phyloP scores from a whole-genome alignment of 2,888 invertebrate species.

The Xanthorhoe spadicearia region DNA sequence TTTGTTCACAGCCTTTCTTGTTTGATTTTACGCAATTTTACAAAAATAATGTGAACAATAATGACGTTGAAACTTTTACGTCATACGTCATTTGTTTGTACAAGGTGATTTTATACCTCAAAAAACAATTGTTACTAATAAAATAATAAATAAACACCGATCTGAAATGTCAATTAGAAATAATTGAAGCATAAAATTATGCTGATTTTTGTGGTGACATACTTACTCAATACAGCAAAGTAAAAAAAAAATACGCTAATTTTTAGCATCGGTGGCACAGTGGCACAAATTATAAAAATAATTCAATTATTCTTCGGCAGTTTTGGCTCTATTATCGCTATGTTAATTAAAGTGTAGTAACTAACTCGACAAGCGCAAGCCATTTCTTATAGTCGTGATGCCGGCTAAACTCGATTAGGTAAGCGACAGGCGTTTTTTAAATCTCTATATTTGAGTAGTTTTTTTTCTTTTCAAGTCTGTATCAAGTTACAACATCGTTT shows the following conservation, averaged over 20 bases:
- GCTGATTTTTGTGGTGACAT: not conserved
- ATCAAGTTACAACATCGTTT: no score
- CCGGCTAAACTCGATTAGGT: no score
- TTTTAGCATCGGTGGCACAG: not conserved
- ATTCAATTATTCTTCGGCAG: not conserved
- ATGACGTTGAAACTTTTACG: not conserved
- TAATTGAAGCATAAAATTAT: not conserved
- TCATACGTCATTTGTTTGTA: constrained; percentile 8
- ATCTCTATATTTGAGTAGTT: no score
- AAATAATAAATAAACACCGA: not conserved
- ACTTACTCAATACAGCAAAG: not conserved
- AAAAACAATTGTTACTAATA: not conserved
- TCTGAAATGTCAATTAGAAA: not conserved
- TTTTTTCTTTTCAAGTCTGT: no score
- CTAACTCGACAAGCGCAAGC: not conserved
- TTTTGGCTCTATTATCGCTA: not conserved
- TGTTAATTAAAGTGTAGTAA: not conserved
- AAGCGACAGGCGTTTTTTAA: no score
- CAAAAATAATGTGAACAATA: constrained; percentile 42
- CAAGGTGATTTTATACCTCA: not conserved
- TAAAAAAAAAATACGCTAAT: not conserved
- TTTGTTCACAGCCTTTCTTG: constrained; percentile 71
- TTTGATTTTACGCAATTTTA: constrained; percentile 47
- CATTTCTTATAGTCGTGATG: not conserved
- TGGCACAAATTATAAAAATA: not conserved